Evolutionary conservation across 2,113 vertebrate species (phyloP).

Genomic region (Alethe castanea): DNA sequence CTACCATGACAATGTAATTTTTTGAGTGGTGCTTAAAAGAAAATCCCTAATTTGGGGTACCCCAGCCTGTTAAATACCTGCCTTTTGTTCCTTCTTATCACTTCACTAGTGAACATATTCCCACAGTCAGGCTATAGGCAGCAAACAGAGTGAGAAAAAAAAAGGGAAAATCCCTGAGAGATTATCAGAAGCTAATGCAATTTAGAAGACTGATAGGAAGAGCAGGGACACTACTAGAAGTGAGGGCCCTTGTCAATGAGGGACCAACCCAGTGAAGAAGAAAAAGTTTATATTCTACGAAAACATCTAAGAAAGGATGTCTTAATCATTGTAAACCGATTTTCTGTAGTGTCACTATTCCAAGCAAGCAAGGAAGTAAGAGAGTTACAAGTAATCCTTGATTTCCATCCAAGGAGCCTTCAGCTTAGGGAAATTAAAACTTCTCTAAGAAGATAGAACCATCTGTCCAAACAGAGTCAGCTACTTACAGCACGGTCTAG

Average conservation of each 20-base stretch:
- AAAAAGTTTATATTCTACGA: not conserved
- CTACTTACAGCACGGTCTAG: not conserved
- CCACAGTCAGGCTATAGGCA: not conserved
- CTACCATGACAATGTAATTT: not conserved
- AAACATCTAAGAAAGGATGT: not conserved
- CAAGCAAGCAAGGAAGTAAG: constrained; percentile 12
- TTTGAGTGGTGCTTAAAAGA: not conserved
- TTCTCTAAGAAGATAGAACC: constrained; percentile 44
- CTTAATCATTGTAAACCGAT: not conserved
- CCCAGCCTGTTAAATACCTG: not conserved
- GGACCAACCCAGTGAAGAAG: not conserved
- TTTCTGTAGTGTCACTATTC: constrained; percentile 29
- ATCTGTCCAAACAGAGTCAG: constrained; percentile 35
- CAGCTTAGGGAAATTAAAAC: constrained; percentile 40
- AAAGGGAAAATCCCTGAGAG: not conserved
- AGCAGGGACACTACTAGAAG: not conserved
- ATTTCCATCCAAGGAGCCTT: constrained; percentile 34
- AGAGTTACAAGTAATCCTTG: constrained; percentile 44
- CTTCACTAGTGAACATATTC: not conserved
- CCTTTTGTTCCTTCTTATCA: not conserved
- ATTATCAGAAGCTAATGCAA: not conserved
- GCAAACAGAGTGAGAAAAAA: not conserved
- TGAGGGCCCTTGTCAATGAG: not conserved
- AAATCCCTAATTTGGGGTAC: not conserved
- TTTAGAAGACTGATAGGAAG: not conserved